Base-by-base conservation (phyloP, 1,140 invertebrate species). In the Cydia strobilella region DNA sequence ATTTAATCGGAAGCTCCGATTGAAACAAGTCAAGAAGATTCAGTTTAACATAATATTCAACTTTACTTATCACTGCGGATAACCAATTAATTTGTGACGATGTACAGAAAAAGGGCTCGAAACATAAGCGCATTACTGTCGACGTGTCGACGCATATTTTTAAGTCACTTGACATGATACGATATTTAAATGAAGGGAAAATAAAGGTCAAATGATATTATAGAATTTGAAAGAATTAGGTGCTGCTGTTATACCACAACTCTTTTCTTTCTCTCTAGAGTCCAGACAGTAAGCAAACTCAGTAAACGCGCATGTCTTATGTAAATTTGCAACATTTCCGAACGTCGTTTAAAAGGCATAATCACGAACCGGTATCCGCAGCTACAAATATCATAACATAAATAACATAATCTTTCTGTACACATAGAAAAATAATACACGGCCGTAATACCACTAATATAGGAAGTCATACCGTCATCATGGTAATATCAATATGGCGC, bases 371-470 rank as follows among this genome's bases (percentile, higher is more conserved):
- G 23, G 63, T 12, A 1, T 18, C 65, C 65, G 65, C 65, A 69
- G 31, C 9, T 69, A 39, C 25, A 39, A 31, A 31, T 39, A 69
- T 35, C 54, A 35, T 69, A 69, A 69, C 27, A 39, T 69, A 69
- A 69, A 69, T 69, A 69, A 69, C 65, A 65, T 65, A 69, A 69
- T 69, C 65, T 69, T 69, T 69, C 65, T 69, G 65, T 69, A 69
- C 35, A 69, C 31, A 69, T 69, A 69, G 65, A 42, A 69, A 69
- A 69, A 69, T 69, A 69, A 69, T 69, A 69, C 65, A 69, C 65
- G 65, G 65, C 27, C n/a, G 15, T 69, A 69, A 69, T 39, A 69
- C 63, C 65, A 69, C 65, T 69, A 69, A 69, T 39, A 69, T 69
- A 69, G 65, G 65, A 69, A 69, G 65, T 69, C 65, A 35, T 39